These are phyloP conservation scores for Sclerodermus sp. DNA, from an alignment of 2,888 invertebrate genomes.

Conservation along the genomic window DNA sequence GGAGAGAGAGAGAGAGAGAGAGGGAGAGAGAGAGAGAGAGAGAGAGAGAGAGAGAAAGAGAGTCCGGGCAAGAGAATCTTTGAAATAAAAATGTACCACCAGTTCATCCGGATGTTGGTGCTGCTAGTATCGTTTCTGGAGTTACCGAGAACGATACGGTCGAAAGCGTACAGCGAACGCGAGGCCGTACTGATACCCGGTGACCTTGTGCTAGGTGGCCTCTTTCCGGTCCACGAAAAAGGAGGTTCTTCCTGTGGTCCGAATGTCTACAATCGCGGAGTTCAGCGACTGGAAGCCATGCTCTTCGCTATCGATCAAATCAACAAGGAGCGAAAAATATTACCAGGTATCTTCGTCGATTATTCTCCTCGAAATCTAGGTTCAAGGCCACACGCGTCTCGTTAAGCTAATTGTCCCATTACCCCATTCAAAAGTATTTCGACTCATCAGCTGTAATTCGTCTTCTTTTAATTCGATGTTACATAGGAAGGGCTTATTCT, in stretches of 20 bases:
- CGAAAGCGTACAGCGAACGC: constrained; percentile 35
- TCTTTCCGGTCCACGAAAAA: constrained; percentile 67
- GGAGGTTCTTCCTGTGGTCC: constrained; percentile 59
- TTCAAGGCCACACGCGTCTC: no score
- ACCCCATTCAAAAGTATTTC: no score
- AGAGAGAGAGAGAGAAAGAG: no score
- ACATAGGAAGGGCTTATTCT: no score
- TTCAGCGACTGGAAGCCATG: constrained; percentile 67
- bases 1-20: no score
- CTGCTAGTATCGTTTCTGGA: constrained; percentile 32
- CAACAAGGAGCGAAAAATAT: constrained; percentile 59
- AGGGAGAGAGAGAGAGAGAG: no score
- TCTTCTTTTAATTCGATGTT: no score
- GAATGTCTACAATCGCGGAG: constrained; percentile 64
- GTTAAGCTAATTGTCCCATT: no score
- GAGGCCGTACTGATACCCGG: constrained; percentile 59
- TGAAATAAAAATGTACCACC: constrained; percentile 11
- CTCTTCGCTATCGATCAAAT: constrained; percentile 65
- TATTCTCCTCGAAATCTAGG: constrained; percentile 24
- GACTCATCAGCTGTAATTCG: no score
- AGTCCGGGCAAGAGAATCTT: no score
- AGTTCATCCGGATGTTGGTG: constrained; percentile 20
- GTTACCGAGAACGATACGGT: constrained; percentile 19
- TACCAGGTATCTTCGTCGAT: constrained; percentile 57
- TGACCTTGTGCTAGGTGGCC: constrained; percentile 64